Evolutionary conservation across 1,140 invertebrate genomes (phyloP), one percentile per base, ranked within the genome.

Genomic region (Drosophila rufa): DNA sequence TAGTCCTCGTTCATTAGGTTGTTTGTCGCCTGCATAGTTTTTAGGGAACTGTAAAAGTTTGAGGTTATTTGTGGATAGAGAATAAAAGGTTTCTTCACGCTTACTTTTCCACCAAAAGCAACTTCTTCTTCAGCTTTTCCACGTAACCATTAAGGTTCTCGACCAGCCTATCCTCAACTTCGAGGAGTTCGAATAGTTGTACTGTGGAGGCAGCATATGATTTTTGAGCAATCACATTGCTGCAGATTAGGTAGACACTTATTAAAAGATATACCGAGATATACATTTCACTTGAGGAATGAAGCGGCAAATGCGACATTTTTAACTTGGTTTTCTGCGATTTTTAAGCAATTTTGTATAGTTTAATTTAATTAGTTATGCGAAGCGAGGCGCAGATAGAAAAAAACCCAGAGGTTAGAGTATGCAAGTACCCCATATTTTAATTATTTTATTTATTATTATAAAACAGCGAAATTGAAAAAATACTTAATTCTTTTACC

Each of bases 111-210:
- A 60, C 19, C 14, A 75, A 27, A 12, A 17, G 19, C 2, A 60
- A 36, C 22, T 80, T 80, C 0, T 17, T 15, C 8, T 60, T 68
- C 7, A 80, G 33, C 7, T 42, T 25, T 22, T 53, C 14, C 14
- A 59, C 36, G 17, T 75, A 81, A 7, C 30, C 33, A 1, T 14
- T 25, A 17, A 81, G 19, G 42, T 70, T 80, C 4, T 61, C 22
- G 0, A 51, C n/a, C 2, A 81, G 59, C 11, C 42, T 17, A 30
- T 75, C 53, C 19, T 80, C 77, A n/a, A 57, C 27, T 2, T 46
- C 8, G n/a, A 75, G 17, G 2, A 80, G 64, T 2, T 57, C 45
- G 14, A 17, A 33, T 2, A 80, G 15, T 12, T 36, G 40, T 4
- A 17, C 45, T 38, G 70, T 61, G 14, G 77, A 80, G 8, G 43